phyloP scores from a whole-genome alignment of 2,797 vertebrate genomes.

The Lepus townsendii region DNA sequence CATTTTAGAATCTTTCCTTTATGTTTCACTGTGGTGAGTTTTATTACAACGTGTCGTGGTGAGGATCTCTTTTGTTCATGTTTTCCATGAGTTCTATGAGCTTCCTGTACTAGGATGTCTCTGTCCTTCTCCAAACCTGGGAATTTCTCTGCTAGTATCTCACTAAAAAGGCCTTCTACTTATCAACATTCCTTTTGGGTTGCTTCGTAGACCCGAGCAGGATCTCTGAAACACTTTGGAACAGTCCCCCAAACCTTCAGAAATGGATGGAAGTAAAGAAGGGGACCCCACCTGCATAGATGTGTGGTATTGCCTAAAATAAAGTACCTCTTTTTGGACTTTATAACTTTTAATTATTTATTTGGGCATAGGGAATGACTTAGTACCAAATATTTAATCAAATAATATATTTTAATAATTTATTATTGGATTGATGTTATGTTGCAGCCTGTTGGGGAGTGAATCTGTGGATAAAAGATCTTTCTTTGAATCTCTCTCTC shows the following conservation, averaged over 20 bases:
- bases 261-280: slow-evolving; percentile 61
- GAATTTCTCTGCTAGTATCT: too few species aligned
- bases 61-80: too few species aligned
- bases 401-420: slow-evolving; percentile 55
- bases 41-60: too few species aligned
- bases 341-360: slow-evolving; percentile 60
- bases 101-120: too few species aligned
- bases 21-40: too few species aligned
- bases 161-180: slow-evolving; percentile 9
- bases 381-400: slow-evolving; percentile 56
- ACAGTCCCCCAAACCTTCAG: slow-evolving; percentile 78
- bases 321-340: slow-evolving; percentile 59
- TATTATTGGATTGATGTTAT: neutral
- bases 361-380: slow-evolving; percentile 57
- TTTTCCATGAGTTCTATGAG: too few species aligned
- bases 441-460: too few species aligned
- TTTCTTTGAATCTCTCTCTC: too few species aligned
- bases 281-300: slow-evolving; percentile 65
- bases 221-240: slow-evolving; percentile 82
- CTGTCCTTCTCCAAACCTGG: too few species aligned
- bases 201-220: slow-evolving; percentile 81
- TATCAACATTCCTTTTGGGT: slow-evolving; percentile 82
- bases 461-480: too few species aligned
- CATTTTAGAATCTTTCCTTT: too few species aligned
- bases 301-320: slow-evolving; percentile 66